phyloP scores from a whole-genome alignment of 2,888 invertebrate genomes.

The Metopia argyrocephala region DNA sequence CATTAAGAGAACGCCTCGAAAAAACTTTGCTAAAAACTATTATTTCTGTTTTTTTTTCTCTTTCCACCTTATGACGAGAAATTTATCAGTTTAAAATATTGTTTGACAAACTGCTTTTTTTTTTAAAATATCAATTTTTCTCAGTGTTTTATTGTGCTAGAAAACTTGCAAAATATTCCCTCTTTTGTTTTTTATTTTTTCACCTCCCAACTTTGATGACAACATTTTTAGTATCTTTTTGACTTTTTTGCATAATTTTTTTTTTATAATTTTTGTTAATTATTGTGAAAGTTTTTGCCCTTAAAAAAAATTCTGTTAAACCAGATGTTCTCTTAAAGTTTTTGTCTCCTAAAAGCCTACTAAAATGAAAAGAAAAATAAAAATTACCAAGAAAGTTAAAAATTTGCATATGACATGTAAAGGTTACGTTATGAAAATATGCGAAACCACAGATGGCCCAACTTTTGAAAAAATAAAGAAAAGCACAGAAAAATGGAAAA shows the following conservation, averaged over 20 bases:
- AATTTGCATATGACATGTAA: no score
- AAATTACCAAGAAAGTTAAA: not conserved
- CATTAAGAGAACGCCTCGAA: no score
- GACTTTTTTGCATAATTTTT: constrained; percentile 21
- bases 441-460: no score
- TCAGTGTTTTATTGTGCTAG: not conserved
- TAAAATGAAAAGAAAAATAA: not conserved
- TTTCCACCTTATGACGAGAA: no score
- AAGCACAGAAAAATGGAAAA: no score
- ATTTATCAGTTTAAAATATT: no score
- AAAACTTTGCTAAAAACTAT: no score
- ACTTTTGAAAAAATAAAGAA: no score
- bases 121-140: not conserved
- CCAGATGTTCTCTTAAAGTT: constrained; percentile 28
- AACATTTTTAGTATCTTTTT: constrained; percentile 12
- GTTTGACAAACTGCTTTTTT: no score
- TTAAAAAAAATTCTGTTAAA: constrained; percentile 9
- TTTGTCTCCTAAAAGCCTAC: not conserved
- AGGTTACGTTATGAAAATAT: no score
- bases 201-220: not conserved
- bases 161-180: not conserved
- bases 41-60: no score
- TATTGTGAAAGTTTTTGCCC: constrained; percentile 39
- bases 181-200: not conserved
- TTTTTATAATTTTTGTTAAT: constrained; percentile 29